A percentile compares a stretch with the other conserved stretches of the same genome.
phyloP scores from a whole-genome alignment of 1,140 invertebrate species.

The Drosophila leontia region DNA sequence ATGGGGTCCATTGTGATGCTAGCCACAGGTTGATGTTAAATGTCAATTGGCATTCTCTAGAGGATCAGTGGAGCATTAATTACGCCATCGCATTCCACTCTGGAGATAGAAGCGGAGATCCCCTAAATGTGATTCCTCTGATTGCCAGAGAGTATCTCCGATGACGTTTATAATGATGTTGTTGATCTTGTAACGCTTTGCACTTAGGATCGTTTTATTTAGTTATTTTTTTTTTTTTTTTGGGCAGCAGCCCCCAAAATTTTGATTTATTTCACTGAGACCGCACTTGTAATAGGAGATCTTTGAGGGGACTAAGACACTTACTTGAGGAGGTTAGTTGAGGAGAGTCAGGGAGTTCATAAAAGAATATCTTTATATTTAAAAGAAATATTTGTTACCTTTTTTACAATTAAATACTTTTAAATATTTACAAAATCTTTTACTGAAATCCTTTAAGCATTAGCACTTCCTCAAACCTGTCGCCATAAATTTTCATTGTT shows the following conservation, averaged over 20 bases:
- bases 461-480: conserved; percentile 62
- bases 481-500: conserved; percentile 57
- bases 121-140: not conserved
- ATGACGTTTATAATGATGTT: conserved; percentile 73
- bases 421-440: not conserved
- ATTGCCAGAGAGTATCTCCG: conserved; percentile 22
- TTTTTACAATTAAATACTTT: not conserved
- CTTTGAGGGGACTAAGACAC: conserved; percentile 15
- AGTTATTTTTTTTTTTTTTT: conserved; percentile 2
- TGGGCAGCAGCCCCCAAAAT: conserved; percentile 24
- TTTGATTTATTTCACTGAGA: conserved; percentile 77
- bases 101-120: not conserved
- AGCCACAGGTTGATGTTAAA: conserved; percentile 82
- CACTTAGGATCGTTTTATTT: conserved; percentile 55
- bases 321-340: conserved; percentile 28
- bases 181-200: conserved; percentile 77
- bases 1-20: conserved; percentile 26
- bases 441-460: not conserved
- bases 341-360: not conserved
- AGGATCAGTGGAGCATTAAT: conserved; percentile 76
- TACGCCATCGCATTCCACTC: conserved; percentile 45
- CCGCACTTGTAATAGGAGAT: conserved; percentile 74
- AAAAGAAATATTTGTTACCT: not conserved
- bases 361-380: no score
- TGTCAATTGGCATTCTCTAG: conserved; percentile 80